phyloP scores from a whole-genome alignment of 1,140 invertebrate genomes.

The Bombus sibiricus region DNA sequence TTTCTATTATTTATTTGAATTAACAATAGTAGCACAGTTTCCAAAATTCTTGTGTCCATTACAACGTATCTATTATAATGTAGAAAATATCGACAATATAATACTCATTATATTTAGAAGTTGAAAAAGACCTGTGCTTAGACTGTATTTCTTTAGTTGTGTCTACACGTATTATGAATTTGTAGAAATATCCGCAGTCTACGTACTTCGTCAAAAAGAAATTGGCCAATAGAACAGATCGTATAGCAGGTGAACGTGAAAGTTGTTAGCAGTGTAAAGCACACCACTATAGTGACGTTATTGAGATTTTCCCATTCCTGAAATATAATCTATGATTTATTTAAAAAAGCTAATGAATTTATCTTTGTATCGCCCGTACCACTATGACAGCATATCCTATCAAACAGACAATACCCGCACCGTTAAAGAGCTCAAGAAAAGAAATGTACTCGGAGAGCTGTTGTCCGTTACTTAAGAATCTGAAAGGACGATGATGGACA shows the following conservation, averaged over 20 bases:
- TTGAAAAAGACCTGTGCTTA: too few relatives aligned
- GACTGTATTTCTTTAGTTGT: background rate
- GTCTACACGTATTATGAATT: background rate
- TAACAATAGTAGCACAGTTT: background rate
- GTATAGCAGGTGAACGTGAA: conserved; percentile 58
- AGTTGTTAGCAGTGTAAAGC: conserved; percentile 41
- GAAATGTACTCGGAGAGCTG: conserved; percentile 52
- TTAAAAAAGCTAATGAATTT: background rate
- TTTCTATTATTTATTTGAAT: too few relatives aligned
- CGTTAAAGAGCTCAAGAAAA: conserved; percentile 51
- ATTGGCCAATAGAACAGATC: conserved; percentile 65
- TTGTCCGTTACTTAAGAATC: conserved; percentile 42
- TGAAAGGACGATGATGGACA: background rate
- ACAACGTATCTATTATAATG: too few relatives aligned
- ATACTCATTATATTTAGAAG: too few relatives aligned
- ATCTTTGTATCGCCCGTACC: conserved; percentile 8
- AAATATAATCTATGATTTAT: conserved; percentile 15
- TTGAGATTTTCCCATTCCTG: conserved; percentile 63
- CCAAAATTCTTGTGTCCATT: too few relatives aligned
- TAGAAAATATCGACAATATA: too few relatives aligned
- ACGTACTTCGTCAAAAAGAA: conserved; percentile 60
- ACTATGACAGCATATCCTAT: conserved; percentile 40
- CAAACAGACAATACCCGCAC: conserved; percentile 65
- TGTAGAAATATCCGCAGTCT: background rate
- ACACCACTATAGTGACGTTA: background rate